phyloP scores from a whole-genome alignment of 2,113 vertebrate species.

The Taxidea taxus region DNA sequence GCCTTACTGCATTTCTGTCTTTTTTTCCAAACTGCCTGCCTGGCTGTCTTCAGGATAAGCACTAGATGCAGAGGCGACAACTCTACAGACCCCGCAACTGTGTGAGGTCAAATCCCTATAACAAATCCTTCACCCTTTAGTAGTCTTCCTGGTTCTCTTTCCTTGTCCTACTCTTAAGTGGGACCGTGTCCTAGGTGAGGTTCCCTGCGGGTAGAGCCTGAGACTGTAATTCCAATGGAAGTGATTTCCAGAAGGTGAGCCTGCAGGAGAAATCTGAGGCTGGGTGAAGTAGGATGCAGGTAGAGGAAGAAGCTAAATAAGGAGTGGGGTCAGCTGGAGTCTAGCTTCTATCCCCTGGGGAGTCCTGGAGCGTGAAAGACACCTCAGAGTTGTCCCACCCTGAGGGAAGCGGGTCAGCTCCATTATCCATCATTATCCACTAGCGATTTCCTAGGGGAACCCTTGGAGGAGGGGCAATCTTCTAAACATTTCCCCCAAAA shows the following conservation, averaged over 20 bases:
- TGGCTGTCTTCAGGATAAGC: not conserved
- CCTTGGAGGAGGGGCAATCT: no score
- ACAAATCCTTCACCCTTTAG: not conserved
- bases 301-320: not conserved
- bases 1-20: not conserved
- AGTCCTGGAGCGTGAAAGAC: not conserved
- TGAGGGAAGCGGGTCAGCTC: no score
- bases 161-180: not conserved
- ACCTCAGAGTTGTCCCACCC: not conserved
- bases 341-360: not conserved
- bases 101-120: not conserved
- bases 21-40: not conserved
- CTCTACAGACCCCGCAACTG: rapidly evolving
- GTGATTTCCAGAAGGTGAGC: not conserved
- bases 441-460: not conserved
- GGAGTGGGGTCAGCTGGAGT: not conserved
- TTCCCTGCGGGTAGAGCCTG: not conserved
- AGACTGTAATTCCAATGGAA: not conserved
- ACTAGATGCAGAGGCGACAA: not conserved
- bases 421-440: not conserved
- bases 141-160: not conserved
- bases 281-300: not conserved
- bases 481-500: not conserved
- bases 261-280: not conserved
- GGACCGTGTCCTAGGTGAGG: not conserved